Conservation (phyloP, 2,797 vertebrate genomes). For the Gymnocypris eckloni region DNA sequence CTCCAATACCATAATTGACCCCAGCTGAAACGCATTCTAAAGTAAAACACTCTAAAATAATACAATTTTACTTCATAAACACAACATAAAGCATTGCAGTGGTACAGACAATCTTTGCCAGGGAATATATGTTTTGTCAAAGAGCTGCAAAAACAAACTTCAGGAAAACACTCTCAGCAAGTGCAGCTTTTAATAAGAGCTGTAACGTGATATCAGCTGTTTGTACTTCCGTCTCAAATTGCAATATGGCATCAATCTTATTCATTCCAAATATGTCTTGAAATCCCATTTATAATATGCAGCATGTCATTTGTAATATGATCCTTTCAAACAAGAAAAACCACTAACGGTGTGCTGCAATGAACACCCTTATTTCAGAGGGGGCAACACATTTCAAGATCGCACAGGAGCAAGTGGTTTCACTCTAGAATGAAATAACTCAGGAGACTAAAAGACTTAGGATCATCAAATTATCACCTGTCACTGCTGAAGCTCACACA, state of each 20-base stretch:
- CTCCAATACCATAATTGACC: neutral
- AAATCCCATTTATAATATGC: conserved; percentile 32
- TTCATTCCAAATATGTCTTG: conserved; percentile 38
- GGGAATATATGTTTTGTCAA: neutral
- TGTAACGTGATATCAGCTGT: conserved; percentile 37
- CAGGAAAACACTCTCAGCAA: conserved; percentile 10
- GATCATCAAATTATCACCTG: conserved; percentile 47
- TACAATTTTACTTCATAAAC: neutral
- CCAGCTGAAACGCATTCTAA: neutral
- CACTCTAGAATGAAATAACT: conserved; percentile 27
- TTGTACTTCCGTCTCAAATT: conserved; percentile 16
- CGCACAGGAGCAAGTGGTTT: conserved; percentile 15
- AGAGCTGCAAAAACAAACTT: neutral
- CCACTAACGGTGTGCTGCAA: conserved; percentile 2
- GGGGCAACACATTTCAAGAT: neutral
- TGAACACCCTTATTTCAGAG: conserved; percentile 9
- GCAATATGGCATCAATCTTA: conserved; percentile 21
- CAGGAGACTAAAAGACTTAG: neutral
- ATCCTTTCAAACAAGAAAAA: conserved; percentile 43
- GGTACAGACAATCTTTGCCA: neutral
- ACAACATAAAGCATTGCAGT: neutral
- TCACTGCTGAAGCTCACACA: conserved; percentile 44
- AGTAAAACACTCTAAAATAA: neutral
- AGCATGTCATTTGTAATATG: conserved; percentile 10
- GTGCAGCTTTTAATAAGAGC: conserved; percentile 34